These are phyloP conservation scores for Acropternis orthonyx DNA, from an alignment of 2,797 vertebrate species.

Conservation along the genomic window DNA sequence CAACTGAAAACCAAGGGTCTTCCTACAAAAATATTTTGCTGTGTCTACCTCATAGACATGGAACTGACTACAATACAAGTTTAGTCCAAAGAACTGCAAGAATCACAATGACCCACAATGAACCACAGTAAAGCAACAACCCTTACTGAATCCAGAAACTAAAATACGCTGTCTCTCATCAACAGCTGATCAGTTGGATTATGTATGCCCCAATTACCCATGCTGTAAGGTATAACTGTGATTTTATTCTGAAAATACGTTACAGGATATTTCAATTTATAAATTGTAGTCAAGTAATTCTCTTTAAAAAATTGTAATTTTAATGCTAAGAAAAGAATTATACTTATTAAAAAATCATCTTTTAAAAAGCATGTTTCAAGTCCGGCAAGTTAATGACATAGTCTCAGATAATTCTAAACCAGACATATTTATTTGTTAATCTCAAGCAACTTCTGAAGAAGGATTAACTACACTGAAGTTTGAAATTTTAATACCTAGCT, in stretches of 20 bases:
- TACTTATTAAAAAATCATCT: neutral
- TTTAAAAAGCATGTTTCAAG: neutral
- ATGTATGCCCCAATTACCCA: neutral
- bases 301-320: neutral
- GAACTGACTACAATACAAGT: neutral
- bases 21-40: neutral
- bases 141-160: neutral
- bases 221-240: neutral
- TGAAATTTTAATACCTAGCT: conserved; percentile 25
- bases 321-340: neutral
- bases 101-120: neutral
- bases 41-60: neutral
- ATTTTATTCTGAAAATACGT: neutral
- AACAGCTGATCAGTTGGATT: neutral
- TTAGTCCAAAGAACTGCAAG: neutral
- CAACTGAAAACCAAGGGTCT: neutral
- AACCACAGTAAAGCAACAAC: neutral
- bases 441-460: neutral
- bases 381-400: neutral
- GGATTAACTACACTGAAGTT: conserved; percentile 1
- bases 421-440: conserved; percentile 15
- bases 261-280: neutral
- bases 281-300: neutral
- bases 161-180: neutral
- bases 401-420: conserved; percentile 1